phyloP scores from a whole-genome alignment of 2,113 vertebrate species.

The Eupsittula cactorum region DNA sequence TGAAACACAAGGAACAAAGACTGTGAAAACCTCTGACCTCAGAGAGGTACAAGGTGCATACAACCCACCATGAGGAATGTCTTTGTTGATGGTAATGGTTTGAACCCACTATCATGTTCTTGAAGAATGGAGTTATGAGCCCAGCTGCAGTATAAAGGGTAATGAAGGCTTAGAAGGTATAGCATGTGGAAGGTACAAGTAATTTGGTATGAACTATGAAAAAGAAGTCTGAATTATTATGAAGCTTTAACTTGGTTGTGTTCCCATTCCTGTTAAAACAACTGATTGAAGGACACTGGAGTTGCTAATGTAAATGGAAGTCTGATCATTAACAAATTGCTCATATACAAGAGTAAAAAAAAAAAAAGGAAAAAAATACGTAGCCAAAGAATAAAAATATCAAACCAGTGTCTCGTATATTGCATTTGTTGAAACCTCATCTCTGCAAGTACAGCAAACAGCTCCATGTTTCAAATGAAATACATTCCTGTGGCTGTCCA shows the following conservation, averaged over 20 bases:
- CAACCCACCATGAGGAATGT: not conserved
- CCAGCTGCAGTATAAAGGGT: not conserved
- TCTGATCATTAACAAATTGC: not conserved
- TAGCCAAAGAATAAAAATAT: not conserved
- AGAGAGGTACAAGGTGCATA: not conserved
- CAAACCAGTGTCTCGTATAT: not conserved
- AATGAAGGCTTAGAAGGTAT: not conserved
- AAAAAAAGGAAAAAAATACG: not conserved
- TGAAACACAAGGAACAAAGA: not conserved
- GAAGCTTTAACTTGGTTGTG: not conserved
- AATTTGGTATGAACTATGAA: not conserved
- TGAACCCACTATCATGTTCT: not conserved
- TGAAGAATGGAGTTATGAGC: not conserved
- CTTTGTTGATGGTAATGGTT: not conserved
- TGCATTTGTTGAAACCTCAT: conserved; percentile 4
- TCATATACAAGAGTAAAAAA: not conserved
- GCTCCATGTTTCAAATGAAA: not conserved
- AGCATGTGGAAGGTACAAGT: not conserved
- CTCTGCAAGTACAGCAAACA: not conserved
- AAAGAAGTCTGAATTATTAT: not conserved
- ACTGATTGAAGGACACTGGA: not conserved
- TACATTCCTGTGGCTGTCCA: not conserved
- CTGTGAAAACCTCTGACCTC: not conserved
- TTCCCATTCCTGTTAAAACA: not conserved
- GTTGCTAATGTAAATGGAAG: not conserved